Evolutionary conservation across 2,888 invertebrate genomes (phyloP), one percentile per base, ranked within the genome.

Genomic region (Agonopterix subpropinquella): DNA sequence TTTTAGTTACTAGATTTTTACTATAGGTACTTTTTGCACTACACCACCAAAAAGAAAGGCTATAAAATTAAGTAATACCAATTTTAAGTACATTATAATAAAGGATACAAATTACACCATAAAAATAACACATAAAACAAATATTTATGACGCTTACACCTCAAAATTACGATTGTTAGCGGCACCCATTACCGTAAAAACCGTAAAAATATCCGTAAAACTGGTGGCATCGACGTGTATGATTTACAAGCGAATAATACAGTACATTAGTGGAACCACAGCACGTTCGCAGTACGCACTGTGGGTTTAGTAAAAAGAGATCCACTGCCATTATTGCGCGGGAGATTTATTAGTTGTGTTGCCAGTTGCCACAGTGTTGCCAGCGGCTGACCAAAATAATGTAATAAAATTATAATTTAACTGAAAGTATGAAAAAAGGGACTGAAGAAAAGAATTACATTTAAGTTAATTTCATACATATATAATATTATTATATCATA

Each of bases 171-270:
- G 58, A 67, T 70, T 70, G 67, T 61, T 61, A 59, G 50, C 55
- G 47, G 47, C 43, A 57, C 50, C 55, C 55, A 48, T 59, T 39
- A 39, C 39, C 2, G 39, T 39, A 39, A 39, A 39, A 39, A 39
- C 10, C 39, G 39, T 39, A 39, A 39, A 39, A 39, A 39, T n/a
- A 39, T 48, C 47, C 64, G 47, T 54, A 59, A 58, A 57, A 61
- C 56, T 47, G 59, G 62, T 67, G 74, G 67, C 65, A 77, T 81
- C 77, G 81, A 80, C 75, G 69, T 67, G 72, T 74, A 80, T 82
- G 82, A 84, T 84, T 85, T 83, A 84, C 79, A 77, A 75, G 76
- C 70, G 71, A 7, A 70, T 75, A 77, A 75, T 68, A 71, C 73
- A 67, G 61, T 61, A 76, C 74, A 79, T 81, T 80, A 80, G 76